Evolutionary conservation across 2,113 vertebrate species (phyloP).

Genomic region (Loxodonta africana): DNA sequence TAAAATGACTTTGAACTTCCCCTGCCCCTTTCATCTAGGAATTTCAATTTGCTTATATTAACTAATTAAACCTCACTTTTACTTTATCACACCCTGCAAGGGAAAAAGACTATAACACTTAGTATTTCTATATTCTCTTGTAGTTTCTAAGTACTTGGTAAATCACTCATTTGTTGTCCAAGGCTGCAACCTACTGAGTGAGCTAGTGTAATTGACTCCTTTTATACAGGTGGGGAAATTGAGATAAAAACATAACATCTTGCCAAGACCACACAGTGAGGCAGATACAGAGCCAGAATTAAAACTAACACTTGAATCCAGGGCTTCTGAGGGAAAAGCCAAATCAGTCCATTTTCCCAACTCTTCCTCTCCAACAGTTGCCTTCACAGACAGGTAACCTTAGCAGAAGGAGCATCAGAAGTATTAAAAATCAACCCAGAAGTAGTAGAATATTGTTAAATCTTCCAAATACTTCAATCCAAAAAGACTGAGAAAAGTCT

Average conservation of each 20-base stretch:
- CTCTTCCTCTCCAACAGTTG: not conserved
- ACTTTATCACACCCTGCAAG: slow-evolving; percentile 65
- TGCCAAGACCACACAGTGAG: slow-evolving; percentile 70
- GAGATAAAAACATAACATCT: slow-evolving; percentile 24
- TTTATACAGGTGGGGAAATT: slow-evolving; percentile 62
- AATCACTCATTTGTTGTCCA: slow-evolving; percentile 58
- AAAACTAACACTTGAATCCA: slow-evolving; percentile 8
- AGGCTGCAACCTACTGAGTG: slow-evolving; percentile 14
- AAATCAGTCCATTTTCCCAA: not conserved
- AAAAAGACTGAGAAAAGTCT: not conserved
- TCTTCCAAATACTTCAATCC: not conserved
- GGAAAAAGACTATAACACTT: slow-evolving; percentile 59
- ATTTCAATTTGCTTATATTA: slow-evolving; percentile 69
- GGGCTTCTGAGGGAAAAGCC: not conserved
- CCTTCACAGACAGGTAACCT: not conserved
- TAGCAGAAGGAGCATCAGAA: not conserved
- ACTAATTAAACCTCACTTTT: slow-evolving; percentile 67
- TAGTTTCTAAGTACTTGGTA: slow-evolving; percentile 59
- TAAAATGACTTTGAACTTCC: slow-evolving; percentile 76
- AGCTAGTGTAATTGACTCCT: slow-evolving; percentile 56
- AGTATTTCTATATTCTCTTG: slow-evolving; percentile 46
- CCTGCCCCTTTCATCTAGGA: slow-evolving; percentile 63
- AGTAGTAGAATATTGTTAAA: not conserved
- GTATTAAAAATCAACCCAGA: not conserved
- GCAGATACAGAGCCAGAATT: not conserved